Evolutionary conservation across 2,888 invertebrate species (phyloP).

Genomic region (Plagiodera versicolora): DNA sequence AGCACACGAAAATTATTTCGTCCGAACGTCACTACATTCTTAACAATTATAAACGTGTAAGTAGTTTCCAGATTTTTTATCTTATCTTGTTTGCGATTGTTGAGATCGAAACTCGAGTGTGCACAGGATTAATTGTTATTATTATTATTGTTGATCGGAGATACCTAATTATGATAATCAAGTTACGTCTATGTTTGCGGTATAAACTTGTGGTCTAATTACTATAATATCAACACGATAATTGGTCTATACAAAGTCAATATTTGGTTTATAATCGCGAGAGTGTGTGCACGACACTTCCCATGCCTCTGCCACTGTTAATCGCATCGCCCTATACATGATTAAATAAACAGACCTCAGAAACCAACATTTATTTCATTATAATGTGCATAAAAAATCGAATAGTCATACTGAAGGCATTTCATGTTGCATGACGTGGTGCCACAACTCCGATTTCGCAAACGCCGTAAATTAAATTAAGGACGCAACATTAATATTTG

Average conservation of each 20-base stretch:
- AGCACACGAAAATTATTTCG: background rate
- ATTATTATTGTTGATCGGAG: background rate
- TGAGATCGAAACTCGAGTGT: slow-evolving; percentile 7
- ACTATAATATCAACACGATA: background rate
- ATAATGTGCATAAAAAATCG: too few species aligned
- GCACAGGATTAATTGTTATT: slow-evolving; percentile 9
- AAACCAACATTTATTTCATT: too few species aligned
- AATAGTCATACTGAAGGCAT: too few species aligned
- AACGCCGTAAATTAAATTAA: too few species aligned
- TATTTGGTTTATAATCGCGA: too few species aligned
- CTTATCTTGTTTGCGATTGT: slow-evolving; percentile 21
- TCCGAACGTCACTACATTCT: background rate
- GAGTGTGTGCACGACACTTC: too few species aligned
- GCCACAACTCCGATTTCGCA: too few species aligned
- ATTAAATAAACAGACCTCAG: too few species aligned
- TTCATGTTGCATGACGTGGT: too few species aligned
- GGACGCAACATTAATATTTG: too few species aligned
- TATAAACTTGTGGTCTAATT: background rate
- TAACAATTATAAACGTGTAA: slow-evolving; percentile 2
- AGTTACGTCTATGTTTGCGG: background rate
- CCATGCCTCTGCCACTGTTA: too few species aligned
- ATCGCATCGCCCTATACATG: too few species aligned
- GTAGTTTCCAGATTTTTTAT: slow-evolving; percentile 13
- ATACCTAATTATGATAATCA: background rate
- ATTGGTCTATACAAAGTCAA: background rate